Conservation (phyloP, 2,888 invertebrate genomes). For the Sialis lutaria region DNA sequence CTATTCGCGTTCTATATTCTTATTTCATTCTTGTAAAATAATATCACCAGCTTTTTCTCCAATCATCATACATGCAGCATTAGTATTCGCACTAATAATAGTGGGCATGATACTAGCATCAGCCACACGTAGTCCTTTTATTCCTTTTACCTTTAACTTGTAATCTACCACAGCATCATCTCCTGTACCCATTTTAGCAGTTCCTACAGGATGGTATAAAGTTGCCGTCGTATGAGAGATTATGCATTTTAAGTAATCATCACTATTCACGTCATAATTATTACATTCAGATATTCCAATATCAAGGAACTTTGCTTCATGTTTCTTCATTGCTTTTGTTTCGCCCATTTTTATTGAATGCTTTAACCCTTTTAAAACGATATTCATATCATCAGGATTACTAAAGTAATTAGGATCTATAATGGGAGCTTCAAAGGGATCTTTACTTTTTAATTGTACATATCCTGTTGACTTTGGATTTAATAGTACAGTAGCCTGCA, state of each 20-base stretch:
- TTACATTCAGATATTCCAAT: conserved; percentile 23
- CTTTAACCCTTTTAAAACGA: conserved; percentile 30
- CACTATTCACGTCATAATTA: conserved; percentile 18
- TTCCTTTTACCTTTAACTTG: conserved; percentile 31
- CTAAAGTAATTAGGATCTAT: conserved; percentile 45
- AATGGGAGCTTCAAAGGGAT: conserved; percentile 38
- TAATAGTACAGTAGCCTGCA: background rate
- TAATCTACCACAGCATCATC: conserved; percentile 34
- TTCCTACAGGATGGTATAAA: conserved; percentile 50
- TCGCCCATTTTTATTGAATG: conserved; percentile 22
- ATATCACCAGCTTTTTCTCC: conserved; percentile 24
- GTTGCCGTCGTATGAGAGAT: conserved; percentile 33
- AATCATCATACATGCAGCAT: conserved; percentile 32
- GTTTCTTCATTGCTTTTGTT: conserved; percentile 23
- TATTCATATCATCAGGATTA: conserved; percentile 32
- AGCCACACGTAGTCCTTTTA: conserved; percentile 31
- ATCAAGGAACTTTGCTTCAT: conserved; percentile 20
- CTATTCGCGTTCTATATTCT: background rate
- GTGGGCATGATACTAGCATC: conserved; percentile 34
- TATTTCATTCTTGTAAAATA: conserved; percentile 14
- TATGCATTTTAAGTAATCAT: conserved; percentile 38
- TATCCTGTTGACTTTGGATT: conserved; percentile 34
- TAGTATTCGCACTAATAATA: conserved; percentile 32
- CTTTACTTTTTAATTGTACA: conserved; percentile 30
- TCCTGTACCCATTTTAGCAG: conserved; percentile 45